Evolutionary conservation across 2,113 vertebrate species (phyloP), one percentile per base, ranked within the genome.

Genomic region (Rana temporaria): DNA sequence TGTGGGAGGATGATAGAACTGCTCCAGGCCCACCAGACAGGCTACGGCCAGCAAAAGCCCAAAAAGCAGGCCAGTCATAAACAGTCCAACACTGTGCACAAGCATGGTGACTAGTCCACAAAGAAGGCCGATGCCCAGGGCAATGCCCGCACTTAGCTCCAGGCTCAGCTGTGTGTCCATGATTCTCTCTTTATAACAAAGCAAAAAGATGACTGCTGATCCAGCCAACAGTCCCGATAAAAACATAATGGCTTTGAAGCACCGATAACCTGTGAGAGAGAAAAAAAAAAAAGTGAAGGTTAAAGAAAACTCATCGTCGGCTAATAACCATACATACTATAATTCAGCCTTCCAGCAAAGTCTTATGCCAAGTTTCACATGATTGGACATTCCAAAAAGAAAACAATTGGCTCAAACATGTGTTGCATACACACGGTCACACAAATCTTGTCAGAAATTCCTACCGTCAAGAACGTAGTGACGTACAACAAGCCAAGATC

Each of bases 191-290:
- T 95, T 95, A 89, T 97, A 94, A 90, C 96, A 96, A 48, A 97
- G 90, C 83, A 95, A 86, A 90, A 97, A 97, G 88, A 96, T 96
- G 85, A 96, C 90, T 77, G 91, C 86, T 0, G 96, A 94, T 86
- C 96, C 95, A 0, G 96, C 94, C 86, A 97, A 94, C 85, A 97
- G 93, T 20, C 96, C 95, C 0, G 94, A 97, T 52, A 97, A 94
- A 90, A 97, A 97, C 95, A 96, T 95, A 84, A 96, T 92, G 17
- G 96, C 96, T 88, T 96, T 97, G 92, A 96, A 97, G 88, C 96
- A 97, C 87, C 95, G 92, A 83, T 96, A 96, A 75, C 96, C 96
- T 96, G 60, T 0, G 11, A 14, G 20, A 34, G 6, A 17, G 8
- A 6, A n/a, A 14, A 71, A 4, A 24, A 3, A 24, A 17, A 68